These are phyloP conservation scores for Amyelois transitella DNA, from an alignment of 1,140 invertebrate species.

Conservation along the genomic window DNA sequence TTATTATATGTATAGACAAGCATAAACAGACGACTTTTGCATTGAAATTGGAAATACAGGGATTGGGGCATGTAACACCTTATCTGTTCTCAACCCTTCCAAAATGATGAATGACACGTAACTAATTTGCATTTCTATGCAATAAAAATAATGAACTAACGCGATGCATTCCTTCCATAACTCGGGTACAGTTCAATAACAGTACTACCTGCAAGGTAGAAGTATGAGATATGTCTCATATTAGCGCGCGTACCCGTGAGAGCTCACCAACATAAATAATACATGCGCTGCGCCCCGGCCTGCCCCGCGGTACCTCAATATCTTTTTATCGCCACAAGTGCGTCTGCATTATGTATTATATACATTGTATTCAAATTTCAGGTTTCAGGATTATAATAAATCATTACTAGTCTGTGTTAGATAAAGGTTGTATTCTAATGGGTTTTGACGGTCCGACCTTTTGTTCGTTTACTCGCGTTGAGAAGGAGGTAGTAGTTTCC, in stretches of 20 bases:
- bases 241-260: not conserved
- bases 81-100: too few relatives aligned
- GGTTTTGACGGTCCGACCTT: not conserved
- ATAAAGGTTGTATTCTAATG: not conserved
- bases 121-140: too few relatives aligned
- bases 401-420: not conserved
- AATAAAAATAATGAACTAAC: too few relatives aligned
- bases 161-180: too few relatives aligned
- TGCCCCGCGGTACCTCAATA: slow-evolving; percentile 17
- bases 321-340: slow-evolving; percentile 17
- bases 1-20: too few relatives aligned
- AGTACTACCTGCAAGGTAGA: not conserved
- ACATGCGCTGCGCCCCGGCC: slow-evolving; percentile 18
- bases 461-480: not conserved
- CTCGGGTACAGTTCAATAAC: not conserved
- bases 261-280: slow-evolving; percentile 20
- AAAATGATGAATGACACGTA: too few relatives aligned
- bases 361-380: slow-evolving; percentile 34
- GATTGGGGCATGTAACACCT: too few relatives aligned
- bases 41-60: too few relatives aligned
- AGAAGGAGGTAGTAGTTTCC: too few relatives aligned
- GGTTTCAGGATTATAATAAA: slow-evolving; percentile 4
- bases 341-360: slow-evolving; percentile 16
- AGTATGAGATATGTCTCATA: not conserved
- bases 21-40: too few relatives aligned